Conservation (phyloP, 2,113 vertebrate species). For the Lepisosteus osseus region DNA sequence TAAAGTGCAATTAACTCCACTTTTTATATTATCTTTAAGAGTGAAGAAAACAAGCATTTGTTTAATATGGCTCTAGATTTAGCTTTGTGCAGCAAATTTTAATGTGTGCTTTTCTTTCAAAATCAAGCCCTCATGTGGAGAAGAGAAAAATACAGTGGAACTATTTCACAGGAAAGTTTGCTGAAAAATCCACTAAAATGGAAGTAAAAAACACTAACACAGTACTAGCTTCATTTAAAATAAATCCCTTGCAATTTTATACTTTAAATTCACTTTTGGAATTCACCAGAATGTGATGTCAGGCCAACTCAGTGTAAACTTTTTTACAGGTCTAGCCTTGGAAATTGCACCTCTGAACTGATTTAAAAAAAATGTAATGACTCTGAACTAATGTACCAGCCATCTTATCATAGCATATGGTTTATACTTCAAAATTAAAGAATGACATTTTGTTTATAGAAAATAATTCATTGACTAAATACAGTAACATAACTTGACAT, state of each 20-base stretch:
- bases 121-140: constrained; percentile 32
- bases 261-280: constrained; percentile 44
- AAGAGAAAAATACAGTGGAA: background rate
- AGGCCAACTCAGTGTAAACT: constrained; percentile 48
- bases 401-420: too few species aligned
- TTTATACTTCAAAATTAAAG: too few species aligned
- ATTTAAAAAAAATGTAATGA: constrained; percentile 21
- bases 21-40: constrained; percentile 31
- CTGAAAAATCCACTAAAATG: constrained; percentile 49
- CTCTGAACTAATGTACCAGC: too few species aligned
- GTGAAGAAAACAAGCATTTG: constrained; percentile 39
- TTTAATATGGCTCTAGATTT: constrained; percentile 25
- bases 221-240: constrained; percentile 39
- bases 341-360: background rate
- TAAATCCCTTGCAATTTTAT: constrained; percentile 41
- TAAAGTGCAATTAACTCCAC: background rate
- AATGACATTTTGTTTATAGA: too few species aligned
- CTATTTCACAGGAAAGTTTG: constrained; percentile 28
- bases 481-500: too few species aligned
- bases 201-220: constrained; percentile 29
- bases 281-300: constrained; percentile 42
- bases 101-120: constrained; percentile 31
- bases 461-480: too few species aligned
- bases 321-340: constrained; percentile 39
- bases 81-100: constrained; percentile 23